Percentiles rank a stretch among this genome's conserved stretches.
These are phyloP conservation scores for Allygus modestus DNA, from an alignment of 2,888 invertebrate species.

Conservation along the genomic window DNA sequence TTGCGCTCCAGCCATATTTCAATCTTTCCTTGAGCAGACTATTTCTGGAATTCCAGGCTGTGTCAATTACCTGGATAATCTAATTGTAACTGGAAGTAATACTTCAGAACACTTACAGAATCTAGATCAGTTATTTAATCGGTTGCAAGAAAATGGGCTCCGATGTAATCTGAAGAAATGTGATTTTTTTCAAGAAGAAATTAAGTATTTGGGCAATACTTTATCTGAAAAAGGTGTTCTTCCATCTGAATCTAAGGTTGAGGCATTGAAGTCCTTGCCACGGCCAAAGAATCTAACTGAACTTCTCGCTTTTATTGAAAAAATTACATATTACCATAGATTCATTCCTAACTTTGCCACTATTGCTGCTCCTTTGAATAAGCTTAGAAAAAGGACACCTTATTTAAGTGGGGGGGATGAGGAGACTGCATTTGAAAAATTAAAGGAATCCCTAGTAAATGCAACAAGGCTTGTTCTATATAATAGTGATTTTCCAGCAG, in stretches of 20 bases:
- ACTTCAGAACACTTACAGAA: neutral
- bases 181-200: neutral
- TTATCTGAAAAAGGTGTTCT: conserved; percentile 18
- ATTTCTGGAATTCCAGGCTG: conserved; percentile 26
- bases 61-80: conserved; percentile 14
- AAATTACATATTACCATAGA: conserved; percentile 10
- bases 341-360: conserved; percentile 39
- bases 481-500: conserved; percentile 19
- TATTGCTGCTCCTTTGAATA: conserved; percentile 25
- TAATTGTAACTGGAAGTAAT: conserved; percentile 12
- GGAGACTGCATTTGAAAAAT: conserved; percentile 4
- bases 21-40: conserved; percentile 29
- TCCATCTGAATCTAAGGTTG: conserved; percentile 34
- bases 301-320: conserved; percentile 24
- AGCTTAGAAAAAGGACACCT: neutral
- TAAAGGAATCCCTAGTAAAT: neutral
- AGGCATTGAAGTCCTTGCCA: conserved; percentile 23
- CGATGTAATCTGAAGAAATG: neutral
- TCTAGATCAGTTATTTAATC: neutral
- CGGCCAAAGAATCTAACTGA: conserved; percentile 25
- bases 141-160: conserved; percentile 7
- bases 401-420: conserved; percentile 9
- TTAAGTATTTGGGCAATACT: neutral
- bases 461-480: neutral
- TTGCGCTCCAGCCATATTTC: conserved; percentile 12